Conservation (phyloP, 2,888 invertebrate species). For the Altica lythri region DNA sequence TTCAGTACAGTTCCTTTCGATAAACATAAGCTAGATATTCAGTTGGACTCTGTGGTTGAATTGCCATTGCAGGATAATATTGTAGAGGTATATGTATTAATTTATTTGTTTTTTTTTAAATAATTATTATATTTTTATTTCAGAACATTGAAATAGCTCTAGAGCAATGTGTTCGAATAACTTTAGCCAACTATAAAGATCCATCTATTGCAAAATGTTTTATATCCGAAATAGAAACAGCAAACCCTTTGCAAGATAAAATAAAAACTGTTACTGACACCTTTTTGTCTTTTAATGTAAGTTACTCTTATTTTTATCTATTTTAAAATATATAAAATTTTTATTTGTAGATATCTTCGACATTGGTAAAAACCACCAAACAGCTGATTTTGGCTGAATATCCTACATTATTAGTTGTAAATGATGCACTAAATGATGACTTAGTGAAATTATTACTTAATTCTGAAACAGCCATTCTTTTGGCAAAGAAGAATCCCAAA, state of each 20-base stretch:
- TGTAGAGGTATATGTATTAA: conserved; percentile 37
- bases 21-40: conserved; percentile 40
- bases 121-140: conserved; percentile 32
- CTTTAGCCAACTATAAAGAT: conserved; percentile 48
- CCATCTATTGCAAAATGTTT: conserved; percentile 44
- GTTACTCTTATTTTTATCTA: no score
- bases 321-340: no score
- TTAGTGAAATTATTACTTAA: conserved; percentile 44
- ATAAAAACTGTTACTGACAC: conserved; percentile 47
- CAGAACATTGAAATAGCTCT: conserved; percentile 51
- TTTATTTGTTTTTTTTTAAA: no score
- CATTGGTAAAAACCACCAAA: conserved; percentile 46
- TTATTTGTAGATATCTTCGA: conserved; percentile 47
- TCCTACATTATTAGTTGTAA: conserved; percentile 49
- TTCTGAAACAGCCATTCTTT: conserved; percentile 47
- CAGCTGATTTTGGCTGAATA: conserved; percentile 48
- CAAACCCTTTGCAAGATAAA: conserved; percentile 41
- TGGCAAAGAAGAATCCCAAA: conserved; percentile 44
- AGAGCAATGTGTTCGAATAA: conserved; percentile 49
- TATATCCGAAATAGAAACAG: conserved; percentile 51
- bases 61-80: conserved; percentile 42
- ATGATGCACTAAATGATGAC: conserved; percentile 47
- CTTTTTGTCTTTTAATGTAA: conserved; percentile 48
- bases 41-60: conserved; percentile 49
- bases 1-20: conserved; percentile 44